phyloP scores from a whole-genome alignment of 2,888 invertebrate species.

The Tetropium fuscum region DNA sequence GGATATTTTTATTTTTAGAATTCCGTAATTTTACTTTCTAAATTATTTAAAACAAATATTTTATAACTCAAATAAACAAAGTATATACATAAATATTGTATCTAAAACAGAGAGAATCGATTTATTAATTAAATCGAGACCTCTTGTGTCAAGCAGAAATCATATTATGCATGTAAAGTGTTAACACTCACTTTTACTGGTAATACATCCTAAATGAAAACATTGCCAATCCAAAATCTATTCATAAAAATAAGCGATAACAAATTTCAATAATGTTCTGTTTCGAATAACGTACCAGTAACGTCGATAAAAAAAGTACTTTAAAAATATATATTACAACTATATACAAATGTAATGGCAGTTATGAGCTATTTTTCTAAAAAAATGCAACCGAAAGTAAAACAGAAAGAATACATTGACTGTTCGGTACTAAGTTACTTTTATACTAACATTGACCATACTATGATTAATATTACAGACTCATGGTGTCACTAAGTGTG shows the following conservation, averaged over 20 bases:
- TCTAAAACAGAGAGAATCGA: too few species aligned
- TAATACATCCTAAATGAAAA: conserved; percentile 7
- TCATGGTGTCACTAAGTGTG: conserved; percentile 1
- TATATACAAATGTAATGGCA: conserved; percentile 45
- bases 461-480: background rate
- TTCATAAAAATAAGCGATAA: conserved; percentile 8
- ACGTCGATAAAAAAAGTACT: conserved; percentile 43
- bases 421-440: conserved; percentile 2
- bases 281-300: conserved; percentile 37
- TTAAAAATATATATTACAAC: conserved; percentile 35
- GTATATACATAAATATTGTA: too few species aligned
- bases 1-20: too few species aligned
- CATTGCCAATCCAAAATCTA: conserved; percentile 37
- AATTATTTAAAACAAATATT: too few species aligned
- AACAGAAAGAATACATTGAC: conserved; percentile 22
- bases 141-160: background rate
- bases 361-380: conserved; percentile 48
- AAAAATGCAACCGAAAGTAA: conserved; percentile 37
- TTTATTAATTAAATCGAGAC: too few species aligned
- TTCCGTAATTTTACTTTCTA: too few species aligned
- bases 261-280: conserved; percentile 2
- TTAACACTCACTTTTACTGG: conserved; percentile 7
- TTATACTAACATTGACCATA: background rate
- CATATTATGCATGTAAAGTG: conserved; percentile 1
- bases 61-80: too few species aligned